Base-by-base conservation (phyloP, 2,797 vertebrate species). In the Holocentrus rufus region DNA sequence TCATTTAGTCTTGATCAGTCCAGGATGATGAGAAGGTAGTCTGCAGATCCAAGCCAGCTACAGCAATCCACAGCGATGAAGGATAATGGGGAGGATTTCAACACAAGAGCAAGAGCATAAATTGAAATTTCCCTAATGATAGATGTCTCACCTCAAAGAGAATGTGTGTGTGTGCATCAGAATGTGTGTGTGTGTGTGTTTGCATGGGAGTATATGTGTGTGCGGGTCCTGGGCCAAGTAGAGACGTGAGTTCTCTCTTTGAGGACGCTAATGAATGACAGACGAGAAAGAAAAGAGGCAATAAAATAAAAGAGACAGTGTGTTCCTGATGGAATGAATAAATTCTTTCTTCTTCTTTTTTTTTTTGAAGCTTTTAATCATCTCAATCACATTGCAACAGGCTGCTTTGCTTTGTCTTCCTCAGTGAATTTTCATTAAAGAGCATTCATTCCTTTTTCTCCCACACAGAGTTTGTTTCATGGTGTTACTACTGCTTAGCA, bases 141-240 rank as follows among this genome's bases (percentile, higher is more conserved):
- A 56, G 14, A 52, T 55, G 39, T 39, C 39, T 72, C 23, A 55
- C 18, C 47, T 56, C n/a, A 66, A 50, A 34, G 46, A 31, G 30
- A 31, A 31, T n/a, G 17, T 47, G 44, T 15, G 17, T 47, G 44
- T 18, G 2, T 47, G 14, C 14, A 9, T 9, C 42, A 11, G 42
- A 3, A 9, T 47, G 14, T 47, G 36, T 7, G 36, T 39, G 9
- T 44, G 39, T 44, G 39, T 44, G 39, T 44, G 39, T 44, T 8
- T 39, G 7, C 2, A 10, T 9, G 8, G 2, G 39, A 2, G 39
- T 17, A 39, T 44, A 39, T 25, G 20, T 17, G 39, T 46, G 59
- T 46, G 9, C 5, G 2, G 18, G 22, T 73, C 50, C 53, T 1
- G 52, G 58, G 34, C 14, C 44, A 73, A 39, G 18, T 23, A 56